Evolutionary conservation across 2,113 vertebrate genomes (phyloP).

Genomic region (Eudyptes chrysolophus): DNA sequence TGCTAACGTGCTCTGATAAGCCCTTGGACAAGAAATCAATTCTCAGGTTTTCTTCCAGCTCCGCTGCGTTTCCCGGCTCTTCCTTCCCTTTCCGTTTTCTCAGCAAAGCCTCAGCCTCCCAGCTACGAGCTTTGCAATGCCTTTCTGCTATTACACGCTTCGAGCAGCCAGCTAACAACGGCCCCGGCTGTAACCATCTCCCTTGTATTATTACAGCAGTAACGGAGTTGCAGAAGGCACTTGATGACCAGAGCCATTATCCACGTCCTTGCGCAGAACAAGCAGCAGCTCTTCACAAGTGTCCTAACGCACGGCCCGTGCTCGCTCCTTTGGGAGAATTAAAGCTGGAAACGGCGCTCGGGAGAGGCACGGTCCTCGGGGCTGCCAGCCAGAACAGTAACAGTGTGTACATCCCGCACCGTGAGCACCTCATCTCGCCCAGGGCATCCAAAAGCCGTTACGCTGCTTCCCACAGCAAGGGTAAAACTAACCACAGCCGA

Average conservation of each 20-base stretch:
- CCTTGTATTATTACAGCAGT: accelerated
- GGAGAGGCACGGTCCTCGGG: neutral
- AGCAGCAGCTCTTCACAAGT: neutral
- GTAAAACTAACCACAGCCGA: neutral
- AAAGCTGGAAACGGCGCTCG: neutral
- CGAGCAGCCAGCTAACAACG: neutral
- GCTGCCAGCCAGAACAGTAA: no score
- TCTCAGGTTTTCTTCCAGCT: neutral
- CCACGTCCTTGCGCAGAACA: neutral
- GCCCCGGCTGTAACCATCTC: neutral
- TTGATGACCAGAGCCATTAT: no score
- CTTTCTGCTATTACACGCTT: accelerated
- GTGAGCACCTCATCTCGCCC: neutral
- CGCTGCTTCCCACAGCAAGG: neutral
- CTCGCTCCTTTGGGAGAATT: no score
- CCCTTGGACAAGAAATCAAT: neutral
- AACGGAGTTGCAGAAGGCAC: neutral
- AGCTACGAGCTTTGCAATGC: accelerated
- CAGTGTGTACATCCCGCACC: accelerated
- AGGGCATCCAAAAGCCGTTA: neutral
- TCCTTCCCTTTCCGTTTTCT: neutral
- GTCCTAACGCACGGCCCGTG: neutral
- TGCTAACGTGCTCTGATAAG: neutral
- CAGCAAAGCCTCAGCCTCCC: neutral
- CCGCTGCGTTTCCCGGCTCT: accelerated